Evolutionary conservation across 2,888 invertebrate species (phyloP), one percentile per base, ranked within the genome.

Genomic region (Geotrupes spiniger): DNA sequence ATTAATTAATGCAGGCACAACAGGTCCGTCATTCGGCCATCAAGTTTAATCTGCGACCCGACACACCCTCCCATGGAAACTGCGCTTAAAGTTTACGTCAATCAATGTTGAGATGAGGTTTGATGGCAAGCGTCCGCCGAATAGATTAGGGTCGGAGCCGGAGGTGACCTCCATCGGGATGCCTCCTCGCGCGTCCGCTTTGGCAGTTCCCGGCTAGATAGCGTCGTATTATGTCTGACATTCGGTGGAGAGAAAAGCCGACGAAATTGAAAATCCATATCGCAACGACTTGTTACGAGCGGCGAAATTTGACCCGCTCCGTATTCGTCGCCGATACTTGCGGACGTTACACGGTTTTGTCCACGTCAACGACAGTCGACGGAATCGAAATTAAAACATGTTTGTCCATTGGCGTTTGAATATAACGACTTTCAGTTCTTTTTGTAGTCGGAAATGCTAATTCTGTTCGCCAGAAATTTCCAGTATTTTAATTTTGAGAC

Each of bases 101-200:
- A 14, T 40, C 46, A 40, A 33, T 14, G 33, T 29, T 12, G 33
- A 33, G 33, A 12, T 36, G 25, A 31, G 33, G 27, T 25, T 40
- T 40, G 46, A 46, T 46, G 40, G 46, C 39, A 46, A 17, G 40
- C 15, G 28, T 29, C 33, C 46, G 26, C 14, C 46, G 51, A 51
- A 51, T 45, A 56, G 53, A 56, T 51, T 46, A 47, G 51, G 49
- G 51, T 56, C 49, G 49, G 51, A 42, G 21, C 21, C 43, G 56
- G 56, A 56, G 53, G 51, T 53, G 53, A 56, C 56, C 53, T 56
- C 53, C 46, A 56, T 56, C 52, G 53, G 46, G 43, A 49, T 51
- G 42, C 31, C 8, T n/a, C n/a, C n/a, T 33, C 33, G 33, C 47
- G 37, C 51, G 47, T 51, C 51, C 51, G 47, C 46, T 40, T 43